These are phyloP conservation scores for Graphium colonna DNA, from an alignment of 2,888 invertebrate species.

Conservation along the genomic window DNA sequence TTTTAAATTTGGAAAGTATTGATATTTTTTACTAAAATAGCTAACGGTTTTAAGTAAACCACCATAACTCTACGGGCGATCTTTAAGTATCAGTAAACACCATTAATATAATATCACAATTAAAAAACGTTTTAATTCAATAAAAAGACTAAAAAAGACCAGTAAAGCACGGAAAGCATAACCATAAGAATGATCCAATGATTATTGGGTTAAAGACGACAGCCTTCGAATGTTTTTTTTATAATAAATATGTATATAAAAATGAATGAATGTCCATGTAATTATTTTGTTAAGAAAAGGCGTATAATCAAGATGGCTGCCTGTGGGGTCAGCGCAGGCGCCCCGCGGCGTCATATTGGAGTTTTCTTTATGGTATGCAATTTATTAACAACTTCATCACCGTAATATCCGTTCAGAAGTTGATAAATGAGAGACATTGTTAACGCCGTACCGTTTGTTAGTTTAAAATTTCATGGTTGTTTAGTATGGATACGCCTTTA, in stretches of 20 bases:
- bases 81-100: no score
- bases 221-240: constrained; percentile 5
- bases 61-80: no score
- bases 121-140: no score
- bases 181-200: constrained; percentile 1
- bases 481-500: neutral
- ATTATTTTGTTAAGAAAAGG: constrained; percentile 55
- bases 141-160: no score
- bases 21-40: no score
- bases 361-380: constrained; percentile 19
- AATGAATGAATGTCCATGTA: constrained; percentile 32
- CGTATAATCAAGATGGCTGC: constrained; percentile 42
- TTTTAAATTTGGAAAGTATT: no score
- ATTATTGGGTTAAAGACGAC: neutral
- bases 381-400: constrained; percentile 32
- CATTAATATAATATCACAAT: no score
- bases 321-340: constrained; percentile 37
- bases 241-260: constrained; percentile 15
- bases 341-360: constrained; percentile 40
- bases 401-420: constrained; percentile 23
- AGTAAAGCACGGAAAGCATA: no score
- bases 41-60: no score
- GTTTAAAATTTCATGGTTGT: neutral
- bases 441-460: neutral
- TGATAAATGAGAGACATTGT: constrained; percentile 13